Evolutionary conservation across 2,888 invertebrate species (phyloP), one percentile per base, ranked within the genome.

Genomic region (Cosmopolites sordidus): DNA sequence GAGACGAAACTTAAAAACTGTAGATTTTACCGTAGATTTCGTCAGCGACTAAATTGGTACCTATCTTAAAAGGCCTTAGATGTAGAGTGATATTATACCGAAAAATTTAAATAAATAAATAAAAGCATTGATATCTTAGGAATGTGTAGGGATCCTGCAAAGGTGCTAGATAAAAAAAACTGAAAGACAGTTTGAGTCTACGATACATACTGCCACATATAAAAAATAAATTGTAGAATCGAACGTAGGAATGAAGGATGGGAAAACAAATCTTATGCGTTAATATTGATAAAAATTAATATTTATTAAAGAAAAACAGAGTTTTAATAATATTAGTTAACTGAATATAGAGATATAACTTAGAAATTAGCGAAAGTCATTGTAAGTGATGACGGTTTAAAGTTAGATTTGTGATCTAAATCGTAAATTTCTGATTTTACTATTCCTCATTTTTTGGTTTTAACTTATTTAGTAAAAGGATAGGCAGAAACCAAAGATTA

Each of bases 31-130:
- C 22, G 22, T 22, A 22, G 33, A 33, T 33, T 33, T 33, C 33
- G n/a, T 33, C 33, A 22, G 33, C 33, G 33, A 33, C n/a, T n/a
- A n/a, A n/a, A 59, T 59, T 56, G 63, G 64, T 67, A 68, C 66
- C 65, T 67, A 60, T 56, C 62, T 60, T 60, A 65, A 66, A 69
- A 67, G 69, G 71, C 71, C 70, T 70, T 71, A 72, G 70, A 62
- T 64, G 68, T 72, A 72, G 70, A 71, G 71, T 73, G 71, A 73
- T 73, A 68, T 54, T 50, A 51, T 46, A 39, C 11, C n/a, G 48
- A 51, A 52, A 9, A 48, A 22, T 15, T n/a, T 14, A 46, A 29
- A 9, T 9, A 61, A 64, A 64, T 67, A 68, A 65, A 33, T 22
- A 22, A 22, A 22, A 22, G 22, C 22, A 22, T 22, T 22, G 22